A percentile compares a stretch with the other conserved stretches of the same genome.
Conservation (phyloP, 2,888 invertebrate genomes). For the Drosophila nr. perissopoda region DNA sequence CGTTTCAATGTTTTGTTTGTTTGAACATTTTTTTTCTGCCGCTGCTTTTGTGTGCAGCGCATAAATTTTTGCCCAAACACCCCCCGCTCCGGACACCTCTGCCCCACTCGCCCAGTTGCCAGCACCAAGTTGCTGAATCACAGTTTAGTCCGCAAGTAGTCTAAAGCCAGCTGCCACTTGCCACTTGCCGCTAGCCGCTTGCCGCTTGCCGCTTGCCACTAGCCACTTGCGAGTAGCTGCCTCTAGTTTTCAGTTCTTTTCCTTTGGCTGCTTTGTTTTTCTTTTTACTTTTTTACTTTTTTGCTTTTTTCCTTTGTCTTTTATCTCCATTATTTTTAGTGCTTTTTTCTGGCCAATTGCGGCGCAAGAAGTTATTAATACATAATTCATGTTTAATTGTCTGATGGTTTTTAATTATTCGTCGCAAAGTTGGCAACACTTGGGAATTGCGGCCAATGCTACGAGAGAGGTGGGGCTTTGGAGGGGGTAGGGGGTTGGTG, state of each 20-base stretch:
- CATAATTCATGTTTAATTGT: conserved; percentile 79
- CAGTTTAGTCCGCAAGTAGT: conserved; percentile 25
- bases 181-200: not conserved
- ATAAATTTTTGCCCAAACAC: conserved; percentile 49
- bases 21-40: conserved; percentile 40
- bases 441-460: conserved; percentile 5
- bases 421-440: conserved; percentile 40
- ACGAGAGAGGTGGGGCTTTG: too few species aligned
- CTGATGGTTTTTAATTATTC: conserved; percentile 57
- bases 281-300: not conserved
- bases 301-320: not conserved
- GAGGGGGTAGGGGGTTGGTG: accelerated
- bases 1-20: conserved; percentile 72
- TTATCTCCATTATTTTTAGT: not conserved
- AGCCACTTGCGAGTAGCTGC: conserved; percentile 11
- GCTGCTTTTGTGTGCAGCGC: conserved; percentile 43
- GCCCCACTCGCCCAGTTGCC: too few species aligned
- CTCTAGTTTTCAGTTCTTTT: conserved; percentile 11
- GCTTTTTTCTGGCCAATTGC: conserved; percentile 41
- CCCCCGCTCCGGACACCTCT: not conserved
- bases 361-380: conserved; percentile 70
- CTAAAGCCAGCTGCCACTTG: conserved; percentile 29
- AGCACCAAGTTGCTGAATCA: conserved; percentile 33
- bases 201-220: not conserved
- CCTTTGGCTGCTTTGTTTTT: not conserved